These are phyloP conservation scores for Tamias sibiricus DNA, from an alignment of 2,113 vertebrate genomes.

Conservation along the genomic window DNA sequence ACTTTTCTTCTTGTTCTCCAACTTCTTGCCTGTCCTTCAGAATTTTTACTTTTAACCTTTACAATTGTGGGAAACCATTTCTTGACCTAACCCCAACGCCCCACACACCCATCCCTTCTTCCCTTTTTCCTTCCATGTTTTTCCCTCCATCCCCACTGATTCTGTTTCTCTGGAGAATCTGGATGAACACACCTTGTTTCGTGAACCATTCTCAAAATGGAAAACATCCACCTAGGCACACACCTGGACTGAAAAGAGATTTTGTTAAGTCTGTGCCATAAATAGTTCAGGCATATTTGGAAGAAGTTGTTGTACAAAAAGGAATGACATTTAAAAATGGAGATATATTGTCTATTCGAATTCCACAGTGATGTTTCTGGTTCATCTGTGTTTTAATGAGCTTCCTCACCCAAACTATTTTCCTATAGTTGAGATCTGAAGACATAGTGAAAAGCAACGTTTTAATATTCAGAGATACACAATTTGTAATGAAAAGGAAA, in stretches of 20 bases:
- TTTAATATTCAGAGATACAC: background rate
- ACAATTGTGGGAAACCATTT: background rate
- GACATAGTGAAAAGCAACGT: background rate
- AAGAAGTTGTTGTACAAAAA: background rate
- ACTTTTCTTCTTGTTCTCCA: background rate
- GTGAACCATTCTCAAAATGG: background rate
- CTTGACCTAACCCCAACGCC: background rate
- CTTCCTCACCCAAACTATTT: background rate
- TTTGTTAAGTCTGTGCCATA: background rate
- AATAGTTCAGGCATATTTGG: background rate
- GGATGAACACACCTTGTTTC: background rate
- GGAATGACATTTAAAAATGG: background rate
- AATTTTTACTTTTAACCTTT: background rate
- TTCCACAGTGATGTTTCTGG: background rate
- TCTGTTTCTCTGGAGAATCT: background rate
- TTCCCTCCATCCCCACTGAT: background rate
- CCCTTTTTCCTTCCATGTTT: background rate
- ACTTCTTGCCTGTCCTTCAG: rapidly evolving
- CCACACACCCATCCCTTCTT: background rate
- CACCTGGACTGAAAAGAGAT: background rate
- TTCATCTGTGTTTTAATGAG: background rate
- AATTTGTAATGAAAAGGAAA: background rate
- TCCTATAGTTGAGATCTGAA: background rate
- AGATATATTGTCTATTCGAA: background rate
- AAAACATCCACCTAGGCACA: background rate